Evolutionary conservation across 2,888 invertebrate genomes (phyloP).

Genomic region (Chalcis sispes): DNA sequence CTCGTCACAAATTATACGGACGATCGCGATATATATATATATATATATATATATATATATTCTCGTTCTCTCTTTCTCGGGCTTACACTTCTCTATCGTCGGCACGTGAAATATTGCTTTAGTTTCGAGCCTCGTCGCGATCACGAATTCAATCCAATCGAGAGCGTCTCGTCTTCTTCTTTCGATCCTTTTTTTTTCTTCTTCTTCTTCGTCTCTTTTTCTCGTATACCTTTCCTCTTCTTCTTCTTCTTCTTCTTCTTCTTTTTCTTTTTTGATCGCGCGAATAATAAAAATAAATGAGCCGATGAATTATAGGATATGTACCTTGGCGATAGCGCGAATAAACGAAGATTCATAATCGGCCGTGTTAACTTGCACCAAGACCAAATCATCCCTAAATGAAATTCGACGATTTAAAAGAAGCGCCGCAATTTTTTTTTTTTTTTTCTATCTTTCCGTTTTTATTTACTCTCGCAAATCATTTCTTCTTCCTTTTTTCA

Average conservation of each 20-base stretch:
- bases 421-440: neutral
- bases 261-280: neutral
- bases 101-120: slow-evolving; percentile 49
- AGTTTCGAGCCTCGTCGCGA: slow-evolving; percentile 31
- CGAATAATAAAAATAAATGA: slow-evolving; percentile 42
- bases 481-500: too few species aligned
- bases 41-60: too few species aligned
- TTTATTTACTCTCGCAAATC: neutral
- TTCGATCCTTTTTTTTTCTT: neutral
- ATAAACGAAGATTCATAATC: slow-evolving; percentile 50
- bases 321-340: slow-evolving; percentile 5
- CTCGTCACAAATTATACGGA: slow-evolving; percentile 51
- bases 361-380: neutral
- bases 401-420: too few species aligned
- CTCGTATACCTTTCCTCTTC: neutral
- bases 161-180: slow-evolving; percentile 7
- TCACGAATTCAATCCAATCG: slow-evolving; percentile 56
- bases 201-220: neutral
- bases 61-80: neutral
- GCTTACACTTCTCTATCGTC: neutral
- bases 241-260: neutral
- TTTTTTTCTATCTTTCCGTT: too few species aligned
- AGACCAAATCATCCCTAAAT: slow-evolving; percentile 14
- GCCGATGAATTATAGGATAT: slow-evolving; percentile 44
- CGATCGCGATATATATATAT: slow-evolving; percentile 42